A percentile compares a stretch with the other conserved stretches of the same genome.
These are phyloP conservation scores for Marmota monax DNA, from an alignment of 2,113 vertebrate genomes.

Conservation along the genomic window DNA sequence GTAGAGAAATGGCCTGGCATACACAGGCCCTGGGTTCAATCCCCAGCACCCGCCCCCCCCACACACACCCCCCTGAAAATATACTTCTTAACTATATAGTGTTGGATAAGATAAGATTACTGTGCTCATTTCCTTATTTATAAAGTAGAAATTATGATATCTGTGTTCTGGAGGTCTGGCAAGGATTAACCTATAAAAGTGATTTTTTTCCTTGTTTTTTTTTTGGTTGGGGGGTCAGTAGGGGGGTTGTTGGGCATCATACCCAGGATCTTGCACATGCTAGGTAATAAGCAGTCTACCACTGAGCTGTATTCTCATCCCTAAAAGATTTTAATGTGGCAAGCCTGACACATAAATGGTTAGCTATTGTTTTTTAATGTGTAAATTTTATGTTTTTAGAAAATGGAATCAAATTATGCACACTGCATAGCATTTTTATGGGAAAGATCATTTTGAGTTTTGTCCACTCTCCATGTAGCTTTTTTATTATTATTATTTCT, in stretches of 20 bases:
- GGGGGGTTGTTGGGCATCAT: not conserved
- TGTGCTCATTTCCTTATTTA: not conserved
- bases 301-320: not conserved
- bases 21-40: not conserved
- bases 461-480: not conserved
- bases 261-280: not conserved
- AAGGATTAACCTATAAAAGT: not conserved
- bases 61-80: slow-evolving; percentile 15
- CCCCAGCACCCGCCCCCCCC: too few species aligned
- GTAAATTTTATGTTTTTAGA: slow-evolving; percentile 42
- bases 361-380: not conserved
- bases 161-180: not conserved
- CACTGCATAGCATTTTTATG: not conserved
- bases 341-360: not conserved
- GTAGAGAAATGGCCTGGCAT: not conserved
- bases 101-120: not conserved
- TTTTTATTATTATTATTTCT: too few species aligned
- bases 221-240: too few species aligned
- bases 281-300: not conserved
- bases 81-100: not conserved
- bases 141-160: not conserved
- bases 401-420: not conserved
- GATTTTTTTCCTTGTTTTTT: not conserved
- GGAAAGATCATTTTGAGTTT: not conserved
- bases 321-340: not conserved